Evolutionary conservation across 2,113 vertebrate species (phyloP).

Genomic region (Podocnemis expansa): DNA sequence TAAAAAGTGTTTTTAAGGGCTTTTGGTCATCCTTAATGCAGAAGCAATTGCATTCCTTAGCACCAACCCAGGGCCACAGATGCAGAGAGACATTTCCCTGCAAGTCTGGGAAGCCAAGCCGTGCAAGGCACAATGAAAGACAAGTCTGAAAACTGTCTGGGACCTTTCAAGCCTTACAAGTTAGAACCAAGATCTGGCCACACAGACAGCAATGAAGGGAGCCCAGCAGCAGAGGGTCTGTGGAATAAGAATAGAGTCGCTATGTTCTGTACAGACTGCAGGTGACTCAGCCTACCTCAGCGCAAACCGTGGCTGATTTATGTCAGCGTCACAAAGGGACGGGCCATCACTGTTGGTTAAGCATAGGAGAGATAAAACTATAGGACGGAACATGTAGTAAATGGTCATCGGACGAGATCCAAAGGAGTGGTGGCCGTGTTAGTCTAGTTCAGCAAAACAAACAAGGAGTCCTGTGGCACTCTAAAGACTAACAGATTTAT

Average conservation of each 20-base stretch:
- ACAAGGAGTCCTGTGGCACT: too few relatives aligned
- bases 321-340: fast-evolving
- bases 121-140: background rate
- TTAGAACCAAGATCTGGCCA: background rate
- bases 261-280: background rate
- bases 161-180: background rate
- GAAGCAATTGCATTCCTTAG: background rate
- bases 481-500: too few relatives aligned
- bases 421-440: too few relatives aligned
- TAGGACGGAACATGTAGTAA: fast-evolving
- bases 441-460: too few relatives aligned
- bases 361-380: background rate
- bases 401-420: fast-evolving
- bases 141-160: background rate
- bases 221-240: background rate
- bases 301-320: fast-evolving
- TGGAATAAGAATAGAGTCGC: fast-evolving
- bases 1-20: background rate
- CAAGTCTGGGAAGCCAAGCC: background rate
- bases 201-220: background rate
- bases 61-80: background rate
- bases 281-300: background rate
- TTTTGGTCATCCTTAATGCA: fast-evolving
- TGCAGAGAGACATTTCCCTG: background rate
- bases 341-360: fast-evolving